These are phyloP conservation scores for Squalus acanthias DNA, from an alignment of 2,797 vertebrate genomes.

Conservation along the genomic window DNA sequence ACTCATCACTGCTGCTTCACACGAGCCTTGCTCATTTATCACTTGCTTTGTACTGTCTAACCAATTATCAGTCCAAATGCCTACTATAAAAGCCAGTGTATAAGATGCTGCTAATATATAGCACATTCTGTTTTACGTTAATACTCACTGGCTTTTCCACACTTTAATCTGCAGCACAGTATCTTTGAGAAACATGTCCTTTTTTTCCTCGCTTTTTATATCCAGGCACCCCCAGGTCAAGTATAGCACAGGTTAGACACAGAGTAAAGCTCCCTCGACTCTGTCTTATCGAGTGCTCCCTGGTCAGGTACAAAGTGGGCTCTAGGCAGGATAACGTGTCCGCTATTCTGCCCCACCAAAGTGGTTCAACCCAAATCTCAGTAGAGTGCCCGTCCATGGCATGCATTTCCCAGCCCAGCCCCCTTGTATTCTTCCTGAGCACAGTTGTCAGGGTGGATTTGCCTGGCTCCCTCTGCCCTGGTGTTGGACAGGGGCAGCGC, in stretches of 20 bases:
- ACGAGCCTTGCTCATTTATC: slow-evolving; percentile 28
- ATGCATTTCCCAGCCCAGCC: background rate
- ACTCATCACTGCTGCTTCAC: background rate
- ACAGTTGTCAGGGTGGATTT: background rate
- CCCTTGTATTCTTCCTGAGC: background rate
- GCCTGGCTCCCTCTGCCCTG: background rate
- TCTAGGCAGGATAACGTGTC: too few relatives aligned
- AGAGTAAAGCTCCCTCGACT: too few relatives aligned
- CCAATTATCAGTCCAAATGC: slow-evolving; percentile 18
- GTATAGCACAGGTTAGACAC: background rate
- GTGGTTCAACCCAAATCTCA: background rate
- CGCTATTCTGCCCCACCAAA: background rate
- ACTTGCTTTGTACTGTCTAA: background rate
- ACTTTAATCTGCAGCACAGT: background rate
- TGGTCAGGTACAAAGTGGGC: background rate
- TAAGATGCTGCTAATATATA: background rate
- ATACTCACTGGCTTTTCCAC: background rate
- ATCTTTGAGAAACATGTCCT: background rate
- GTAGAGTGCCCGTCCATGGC: background rate
- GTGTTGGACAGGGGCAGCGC: background rate
- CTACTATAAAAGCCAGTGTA: background rate
- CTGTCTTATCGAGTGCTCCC: too few relatives aligned
- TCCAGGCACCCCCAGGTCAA: background rate
- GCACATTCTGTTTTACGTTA: background rate
- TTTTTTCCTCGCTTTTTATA: background rate